Evolutionary conservation across 92 coral and sea anemone genomes (phyloP).

Genomic region (Meandrina meandrites): DNA sequence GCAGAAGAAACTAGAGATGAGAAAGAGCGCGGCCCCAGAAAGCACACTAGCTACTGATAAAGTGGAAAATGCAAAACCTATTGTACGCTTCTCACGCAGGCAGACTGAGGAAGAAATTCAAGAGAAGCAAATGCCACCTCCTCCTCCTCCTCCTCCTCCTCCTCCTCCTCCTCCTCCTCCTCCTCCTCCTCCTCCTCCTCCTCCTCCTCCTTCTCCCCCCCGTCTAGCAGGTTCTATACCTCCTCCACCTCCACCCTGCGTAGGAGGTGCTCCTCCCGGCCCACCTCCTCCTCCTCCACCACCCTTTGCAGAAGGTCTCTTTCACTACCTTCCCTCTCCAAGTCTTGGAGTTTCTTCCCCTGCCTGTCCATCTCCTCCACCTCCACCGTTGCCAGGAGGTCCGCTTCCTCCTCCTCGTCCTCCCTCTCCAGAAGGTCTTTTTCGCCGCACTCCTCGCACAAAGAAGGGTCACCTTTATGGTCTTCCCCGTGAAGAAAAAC

Average conservation of each 20-base stretch:
- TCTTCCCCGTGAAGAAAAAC: not conserved
- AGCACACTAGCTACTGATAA: not conserved
- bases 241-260: constrained; percentile 33
- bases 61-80: not conserved
- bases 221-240: not conserved
- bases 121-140: not conserved
- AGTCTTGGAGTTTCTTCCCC: not conserved
- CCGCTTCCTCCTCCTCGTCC: too few species aligned
- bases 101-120: too few species aligned
- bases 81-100: not conserved
- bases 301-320: not conserved
- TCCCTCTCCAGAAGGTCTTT: too few species aligned
- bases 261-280: not conserved
- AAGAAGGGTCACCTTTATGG: too few species aligned
- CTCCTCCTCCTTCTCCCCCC: not conserved
- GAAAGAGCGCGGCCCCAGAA: not conserved
- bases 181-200: not conserved
- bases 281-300: not conserved
- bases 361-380: not conserved
- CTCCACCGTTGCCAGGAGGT: too few species aligned
- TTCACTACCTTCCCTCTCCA: constrained; percentile 7
- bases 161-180: not conserved
- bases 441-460: too few species aligned
- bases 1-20: not conserved
- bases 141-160: not conserved